phyloP scores from a whole-genome alignment of 2,113 vertebrate genomes.

The Neodontobutis hainanensis region DNA sequence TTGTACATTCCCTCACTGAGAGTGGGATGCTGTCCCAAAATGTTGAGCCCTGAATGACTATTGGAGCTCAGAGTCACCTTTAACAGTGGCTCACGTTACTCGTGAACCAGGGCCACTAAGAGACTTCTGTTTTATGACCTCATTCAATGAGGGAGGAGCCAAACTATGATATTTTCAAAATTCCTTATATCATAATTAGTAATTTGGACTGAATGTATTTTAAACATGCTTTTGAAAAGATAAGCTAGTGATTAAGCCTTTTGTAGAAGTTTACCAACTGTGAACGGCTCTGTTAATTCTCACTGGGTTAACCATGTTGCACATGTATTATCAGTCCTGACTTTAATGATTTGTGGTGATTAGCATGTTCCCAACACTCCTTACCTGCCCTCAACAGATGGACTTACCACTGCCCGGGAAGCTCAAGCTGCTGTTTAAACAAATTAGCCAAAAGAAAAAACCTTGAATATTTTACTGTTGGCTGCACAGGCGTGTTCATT shows the following conservation, averaged over 20 bases:
- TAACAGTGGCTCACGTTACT: too few species aligned
- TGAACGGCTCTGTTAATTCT: slow-evolving; percentile 10
- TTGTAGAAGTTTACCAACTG: slow-evolving; percentile 18
- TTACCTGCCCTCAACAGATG: slow-evolving; percentile 55
- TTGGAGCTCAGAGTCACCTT: too few species aligned
- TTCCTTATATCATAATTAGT: too few species aligned
- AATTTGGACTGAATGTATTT: too few species aligned
- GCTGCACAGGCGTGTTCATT: slow-evolving; percentile 55
- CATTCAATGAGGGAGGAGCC: too few species aligned
- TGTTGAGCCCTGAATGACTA: too few species aligned
- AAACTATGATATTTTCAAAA: too few species aligned
- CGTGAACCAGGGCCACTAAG: too few species aligned
- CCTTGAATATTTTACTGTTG: slow-evolving; percentile 57
- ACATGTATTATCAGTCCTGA: slow-evolving; percentile 42
- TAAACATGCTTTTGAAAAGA: background rate
- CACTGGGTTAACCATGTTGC: slow-evolving; percentile 3
- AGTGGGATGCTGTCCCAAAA: too few species aligned
- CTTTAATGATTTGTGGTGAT: slow-evolving; percentile 56
- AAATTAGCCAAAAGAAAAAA: slow-evolving; percentile 62
- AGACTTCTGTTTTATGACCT: too few species aligned
- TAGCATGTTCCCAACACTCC: slow-evolving; percentile 37
- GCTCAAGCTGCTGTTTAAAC: slow-evolving; percentile 65
- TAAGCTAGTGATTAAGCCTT: background rate
- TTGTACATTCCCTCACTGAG: too few species aligned
- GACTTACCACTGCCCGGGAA: slow-evolving; percentile 27